Base-by-base conservation (phyloP, 1,140 invertebrate genomes). In the Micrasema minimum region DNA sequence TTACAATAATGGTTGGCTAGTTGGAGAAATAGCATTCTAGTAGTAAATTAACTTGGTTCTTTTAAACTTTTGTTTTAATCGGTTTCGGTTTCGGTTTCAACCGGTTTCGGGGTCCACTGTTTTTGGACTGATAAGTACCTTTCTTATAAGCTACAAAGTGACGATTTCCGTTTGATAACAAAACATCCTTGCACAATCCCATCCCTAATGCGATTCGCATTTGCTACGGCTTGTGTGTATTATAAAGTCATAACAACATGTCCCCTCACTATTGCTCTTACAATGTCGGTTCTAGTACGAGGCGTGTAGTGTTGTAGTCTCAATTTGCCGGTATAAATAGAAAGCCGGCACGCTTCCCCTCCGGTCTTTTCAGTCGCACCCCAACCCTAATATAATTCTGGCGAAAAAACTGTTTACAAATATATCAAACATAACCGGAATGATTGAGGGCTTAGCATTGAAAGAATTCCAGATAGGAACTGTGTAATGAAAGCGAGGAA, bases 291-390 rank as follows among this genome's bases (percentile, higher is more conserved):
- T n/a, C 26, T 7, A 7, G 26, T 31, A 31, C 3, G 26, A 31
- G 26, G 26, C 38, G 12, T 46, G 59, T 46, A 48, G 57, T 64
- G 59, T 64, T 37, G 23, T 26, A 48, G 18, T 64, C 22, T 48
- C 46, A 45, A 64, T 64, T 64, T 70, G 59, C 53, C 16, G 14
- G 14, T 69, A 57, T 69, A 59, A 57, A 59, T 69, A 46, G 53
- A 59, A 69, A 59, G 12, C 53, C 23, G 45, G 71, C 71, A 67
- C 71, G 55, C 71, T 72, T 62, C 71, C 71, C 65, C 66, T 59
- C 26, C 68, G 41, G 12, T 35, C 5, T 31, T 31, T 31, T 31
- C 22, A n/a, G 5, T 62, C 45, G 59, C 22, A 16, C 43, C 59
- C 31, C 22, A 45, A 23, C 59, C 20, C 22, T 12, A 46, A 64